These are phyloP conservation scores for Rhinoptilus africanus DNA, from an alignment of 2,113 vertebrate genomes.

Conservation along the genomic window DNA sequence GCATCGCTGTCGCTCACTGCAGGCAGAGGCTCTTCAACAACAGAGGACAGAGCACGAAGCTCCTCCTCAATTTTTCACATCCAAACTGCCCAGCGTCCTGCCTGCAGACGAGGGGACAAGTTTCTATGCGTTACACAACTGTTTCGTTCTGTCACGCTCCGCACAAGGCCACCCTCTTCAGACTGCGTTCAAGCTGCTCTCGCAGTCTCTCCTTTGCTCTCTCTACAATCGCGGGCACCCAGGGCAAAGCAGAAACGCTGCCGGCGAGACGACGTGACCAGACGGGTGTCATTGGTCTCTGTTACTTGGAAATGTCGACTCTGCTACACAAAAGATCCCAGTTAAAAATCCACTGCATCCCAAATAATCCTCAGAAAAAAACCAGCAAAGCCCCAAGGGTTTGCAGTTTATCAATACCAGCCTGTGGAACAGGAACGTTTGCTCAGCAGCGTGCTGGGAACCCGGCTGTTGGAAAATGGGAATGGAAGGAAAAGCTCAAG, in stretches of 20 bases:
- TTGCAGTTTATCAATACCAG: neutral
- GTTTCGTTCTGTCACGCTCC: neutral
- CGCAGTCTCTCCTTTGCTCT: neutral
- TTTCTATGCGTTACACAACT: neutral
- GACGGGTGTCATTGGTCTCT: neutral
- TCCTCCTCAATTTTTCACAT: neutral
- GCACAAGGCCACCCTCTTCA: neutral
- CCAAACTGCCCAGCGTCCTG: accelerated
- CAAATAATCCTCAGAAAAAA: neutral
- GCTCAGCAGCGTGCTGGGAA: neutral
- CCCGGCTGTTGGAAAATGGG: neutral
- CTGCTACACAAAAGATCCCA: neutral
- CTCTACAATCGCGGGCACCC: neutral
- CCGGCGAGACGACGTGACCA: neutral
- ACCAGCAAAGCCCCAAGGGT: neutral
- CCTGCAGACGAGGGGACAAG: accelerated
- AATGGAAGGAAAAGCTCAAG: neutral
- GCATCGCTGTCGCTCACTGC: neutral
- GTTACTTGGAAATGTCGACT: neutral
- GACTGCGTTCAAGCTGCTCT: too few species aligned
- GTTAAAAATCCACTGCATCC: neutral
- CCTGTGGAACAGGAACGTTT: neutral
- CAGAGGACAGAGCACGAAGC: neutral
- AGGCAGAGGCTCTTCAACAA: neutral
- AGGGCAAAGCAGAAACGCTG: neutral